These are phyloP conservation scores for Drosophila ohnishii DNA, from an alignment of 1,140 invertebrate species.

Conservation along the genomic window DNA sequence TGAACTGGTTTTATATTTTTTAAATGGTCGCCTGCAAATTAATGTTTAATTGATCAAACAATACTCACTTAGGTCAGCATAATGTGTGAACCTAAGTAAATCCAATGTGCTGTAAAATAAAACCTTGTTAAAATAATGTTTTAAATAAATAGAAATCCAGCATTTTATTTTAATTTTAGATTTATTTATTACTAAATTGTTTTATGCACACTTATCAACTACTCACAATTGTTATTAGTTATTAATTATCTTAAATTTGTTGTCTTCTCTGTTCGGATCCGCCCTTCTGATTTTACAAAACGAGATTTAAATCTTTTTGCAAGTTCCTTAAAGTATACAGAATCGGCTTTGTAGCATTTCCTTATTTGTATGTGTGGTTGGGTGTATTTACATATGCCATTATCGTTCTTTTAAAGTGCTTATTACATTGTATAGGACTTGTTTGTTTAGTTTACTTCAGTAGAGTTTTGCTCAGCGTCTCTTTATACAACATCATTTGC, in stretches of 20 bases:
- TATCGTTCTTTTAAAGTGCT: conserved; percentile 49
- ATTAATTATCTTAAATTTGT: conserved; percentile 28
- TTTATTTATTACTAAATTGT: conserved; percentile 67
- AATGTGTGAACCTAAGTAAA: not conserved
- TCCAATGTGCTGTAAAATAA: not conserved
- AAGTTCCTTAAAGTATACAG: conserved; percentile 56
- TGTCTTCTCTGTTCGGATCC: conserved; percentile 39
- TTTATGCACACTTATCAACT: conserved; percentile 75
- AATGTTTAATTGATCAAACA: not conserved
- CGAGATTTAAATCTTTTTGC: conserved; percentile 52
- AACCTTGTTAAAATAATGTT: not conserved
- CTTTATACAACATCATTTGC: conserved; percentile 21
- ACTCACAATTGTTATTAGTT: conserved; percentile 68
- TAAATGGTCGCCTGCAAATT: not conserved
- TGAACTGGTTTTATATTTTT: not conserved
- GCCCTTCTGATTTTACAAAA: conserved; percentile 40
- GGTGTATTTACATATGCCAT: conserved; percentile 49
- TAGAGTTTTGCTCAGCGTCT: conserved; percentile 31
- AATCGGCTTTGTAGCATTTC: conserved; percentile 30
- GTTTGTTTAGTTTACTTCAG: conserved; percentile 50
- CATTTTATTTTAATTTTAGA: conserved; percentile 37
- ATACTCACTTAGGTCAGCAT: not conserved
- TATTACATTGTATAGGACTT: conserved; percentile 66
- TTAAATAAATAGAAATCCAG: not conserved
- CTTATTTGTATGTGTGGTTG: conserved; percentile 35